Conservation (phyloP, 2,113 vertebrate species). For the Charadrius vociferus region DNA sequence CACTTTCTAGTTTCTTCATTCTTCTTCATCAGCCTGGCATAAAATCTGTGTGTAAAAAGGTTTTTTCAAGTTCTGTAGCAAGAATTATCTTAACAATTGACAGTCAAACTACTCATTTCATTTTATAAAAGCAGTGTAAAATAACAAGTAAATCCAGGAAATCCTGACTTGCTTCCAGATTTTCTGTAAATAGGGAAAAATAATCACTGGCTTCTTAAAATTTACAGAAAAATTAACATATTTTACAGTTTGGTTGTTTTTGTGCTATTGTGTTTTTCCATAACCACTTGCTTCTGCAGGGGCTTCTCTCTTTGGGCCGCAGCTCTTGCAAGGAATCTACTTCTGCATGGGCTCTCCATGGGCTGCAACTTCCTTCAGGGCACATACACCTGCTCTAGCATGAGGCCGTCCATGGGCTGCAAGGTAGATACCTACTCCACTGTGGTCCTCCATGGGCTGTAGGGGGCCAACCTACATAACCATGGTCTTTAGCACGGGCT, state of each 20-base stretch:
- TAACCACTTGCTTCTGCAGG: accelerated
- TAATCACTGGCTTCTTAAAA: not conserved
- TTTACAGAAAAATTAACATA: not conserved
- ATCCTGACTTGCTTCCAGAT: not conserved
- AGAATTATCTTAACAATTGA: too few species aligned
- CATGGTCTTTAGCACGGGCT: not conserved
- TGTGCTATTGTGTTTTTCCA: not conserved
- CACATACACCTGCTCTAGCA: not conserved
- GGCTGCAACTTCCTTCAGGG: not conserved
- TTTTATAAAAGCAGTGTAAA: not conserved
- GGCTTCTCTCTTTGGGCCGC: not conserved
- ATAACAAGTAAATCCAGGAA: not conserved
- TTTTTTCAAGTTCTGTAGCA: not conserved
- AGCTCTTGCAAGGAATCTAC: not conserved
- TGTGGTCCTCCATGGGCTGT: accelerated
- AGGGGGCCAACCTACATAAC: accelerated
- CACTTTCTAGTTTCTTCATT: not conserved
- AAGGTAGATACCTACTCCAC: not conserved
- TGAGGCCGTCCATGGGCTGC: not conserved
- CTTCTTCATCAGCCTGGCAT: not conserved
- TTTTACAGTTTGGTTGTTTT: not conserved
- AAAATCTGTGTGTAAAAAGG: not conserved
- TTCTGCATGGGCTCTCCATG: not conserved
- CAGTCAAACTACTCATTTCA: not conserved
- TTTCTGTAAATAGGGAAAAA: not conserved